Evolutionary conservation across 2,113 vertebrate species (phyloP).

Genomic region (Eubucco bourcierii): DNA sequence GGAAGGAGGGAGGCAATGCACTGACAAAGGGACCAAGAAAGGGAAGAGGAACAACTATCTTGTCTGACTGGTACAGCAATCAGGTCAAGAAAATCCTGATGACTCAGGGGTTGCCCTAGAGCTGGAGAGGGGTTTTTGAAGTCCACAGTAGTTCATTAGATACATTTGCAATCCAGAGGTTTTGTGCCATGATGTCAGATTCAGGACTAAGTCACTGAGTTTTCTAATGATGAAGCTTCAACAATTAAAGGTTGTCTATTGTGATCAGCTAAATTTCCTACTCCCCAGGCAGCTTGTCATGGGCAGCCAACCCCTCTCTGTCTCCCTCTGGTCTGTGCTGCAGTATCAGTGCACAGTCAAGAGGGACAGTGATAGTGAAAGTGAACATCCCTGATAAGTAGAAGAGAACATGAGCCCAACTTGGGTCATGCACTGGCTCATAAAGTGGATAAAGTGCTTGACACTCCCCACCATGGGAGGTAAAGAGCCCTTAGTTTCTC

Average conservation of each 20-base stretch:
- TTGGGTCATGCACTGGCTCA: neutral
- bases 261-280: neutral
- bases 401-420: fast-evolving
- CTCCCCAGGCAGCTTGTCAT: neutral
- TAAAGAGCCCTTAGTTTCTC: neutral
- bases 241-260: neutral
- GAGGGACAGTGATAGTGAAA: neutral
- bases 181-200: neutral
- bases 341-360: neutral
- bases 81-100: neutral
- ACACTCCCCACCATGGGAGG: neutral
- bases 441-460: neutral
- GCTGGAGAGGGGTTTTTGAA: neutral
- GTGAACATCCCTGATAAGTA: neutral
- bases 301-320: neutral
- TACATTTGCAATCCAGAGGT: fast-evolving
- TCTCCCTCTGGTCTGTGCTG: neutral
- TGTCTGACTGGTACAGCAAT: neutral
- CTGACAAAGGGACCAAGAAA: fast-evolving
- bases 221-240: neutral
- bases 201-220: neutral
- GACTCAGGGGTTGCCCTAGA: neutral
- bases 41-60: neutral
- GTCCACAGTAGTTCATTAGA: neutral
- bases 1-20: neutral